These are phyloP conservation scores for Hyphantria cunea DNA, from an alignment of 1,140 invertebrate genomes.

Conservation along the genomic window DNA sequence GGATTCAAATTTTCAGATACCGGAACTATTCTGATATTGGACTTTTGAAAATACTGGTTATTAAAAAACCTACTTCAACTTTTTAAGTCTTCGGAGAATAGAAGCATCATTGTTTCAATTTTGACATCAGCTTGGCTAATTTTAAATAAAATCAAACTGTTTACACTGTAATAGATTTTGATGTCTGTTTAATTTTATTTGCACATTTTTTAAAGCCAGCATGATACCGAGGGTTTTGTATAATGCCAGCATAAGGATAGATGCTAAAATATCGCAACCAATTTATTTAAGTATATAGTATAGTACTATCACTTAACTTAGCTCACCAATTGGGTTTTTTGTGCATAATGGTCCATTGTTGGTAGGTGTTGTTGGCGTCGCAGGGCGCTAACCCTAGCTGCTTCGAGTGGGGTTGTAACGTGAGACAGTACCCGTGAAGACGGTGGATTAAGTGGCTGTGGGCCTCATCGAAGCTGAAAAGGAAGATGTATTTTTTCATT, in stretches of 20 bases:
- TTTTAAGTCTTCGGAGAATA: too few species aligned
- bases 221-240: neutral
- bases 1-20: too few species aligned
- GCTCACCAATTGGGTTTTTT: constrained; percentile 87
- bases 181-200: neutral
- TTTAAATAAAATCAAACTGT: too few species aligned
- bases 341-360: constrained; percentile 93
- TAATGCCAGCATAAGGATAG: neutral
- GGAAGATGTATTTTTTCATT: neutral
- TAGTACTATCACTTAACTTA: constrained; percentile 2
- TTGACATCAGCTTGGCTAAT: too few species aligned
- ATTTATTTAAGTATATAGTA: neutral
- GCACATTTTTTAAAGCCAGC: neutral
- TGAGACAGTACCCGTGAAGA: constrained; percentile 92
- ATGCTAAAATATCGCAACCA: neutral
- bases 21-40: too few species aligned
- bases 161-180: too few species aligned
- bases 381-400: constrained; percentile 90
- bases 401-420: constrained; percentile 91
- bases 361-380: constrained; percentile 92
- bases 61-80: too few species aligned
- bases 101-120: too few species aligned
- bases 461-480: constrained; percentile 82
- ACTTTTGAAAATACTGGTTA: too few species aligned
- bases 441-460: constrained; percentile 88